Base-by-base conservation (phyloP, 1,140 invertebrate species). In the Helicoverpa armigera region DNA sequence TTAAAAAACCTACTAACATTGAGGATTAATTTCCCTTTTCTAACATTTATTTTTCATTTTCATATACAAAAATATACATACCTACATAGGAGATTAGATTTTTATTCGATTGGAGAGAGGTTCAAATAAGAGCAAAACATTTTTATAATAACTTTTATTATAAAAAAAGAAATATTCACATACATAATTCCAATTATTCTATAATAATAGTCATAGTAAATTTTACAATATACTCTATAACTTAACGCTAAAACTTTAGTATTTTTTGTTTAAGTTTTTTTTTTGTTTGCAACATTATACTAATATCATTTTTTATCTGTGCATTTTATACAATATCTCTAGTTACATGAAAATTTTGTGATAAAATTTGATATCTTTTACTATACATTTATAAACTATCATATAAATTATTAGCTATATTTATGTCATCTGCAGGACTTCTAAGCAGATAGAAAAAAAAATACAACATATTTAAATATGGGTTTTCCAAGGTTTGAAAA, bases 151-250 rank as follows among this genome's bases (percentile, higher is more conserved):
- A 53, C 23, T 53, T 65, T 65, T 65, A 76, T 53, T 65, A 76
- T 50, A 76, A 51, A 76, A 65, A 76, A 65, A 35, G 60, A 65
- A 77, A 65, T 16, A 73, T 73, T 58, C 70, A 76, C 18, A 76
- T 10, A 83, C 35, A 78, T 80, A 82, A 83, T 82, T 83, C 75
- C 78, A 86, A 85, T 83, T 88, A 83, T 87, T 86, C 84, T 84
- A 82, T 67, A 67, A 70, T 87, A 87, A 78, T 85, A 83, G 84
- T 85, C 80, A 88, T 88, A 87, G 83, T 87, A 85, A 83, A 85
- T 81, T 86, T 83, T 85, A 88, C 82, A 88, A 86, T 86, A 86
- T 80, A 83, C 60, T 80, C 61, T 79, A 79, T 79, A 79, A 48
- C 67, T 77, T 77, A 77, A 53, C 2, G 18, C 61, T 77, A 77